phyloP scores from a whole-genome alignment of 2,888 invertebrate genomes.

The Fissipunctia ypsillon region DNA sequence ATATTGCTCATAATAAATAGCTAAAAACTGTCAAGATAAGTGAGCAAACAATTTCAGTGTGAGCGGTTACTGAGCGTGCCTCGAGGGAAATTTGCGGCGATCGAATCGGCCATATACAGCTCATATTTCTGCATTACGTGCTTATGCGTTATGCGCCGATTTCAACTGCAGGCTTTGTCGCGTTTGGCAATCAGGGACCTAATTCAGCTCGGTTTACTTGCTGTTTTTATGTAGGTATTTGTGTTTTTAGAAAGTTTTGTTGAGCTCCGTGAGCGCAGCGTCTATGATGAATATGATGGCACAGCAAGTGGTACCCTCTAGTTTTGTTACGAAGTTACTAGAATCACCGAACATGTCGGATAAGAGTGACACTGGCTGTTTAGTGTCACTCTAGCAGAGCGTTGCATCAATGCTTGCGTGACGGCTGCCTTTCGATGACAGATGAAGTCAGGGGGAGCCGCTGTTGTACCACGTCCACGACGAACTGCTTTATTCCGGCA shows the following conservation, averaged over 20 bases:
- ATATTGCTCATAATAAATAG: background rate
- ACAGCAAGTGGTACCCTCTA: no score
- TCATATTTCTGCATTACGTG: slow-evolving; percentile 74
- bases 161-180: slow-evolving; percentile 40
- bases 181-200: slow-evolving; percentile 15
- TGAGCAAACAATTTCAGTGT: slow-evolving; percentile 66
- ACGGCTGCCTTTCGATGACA: no score
- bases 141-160: slow-evolving; percentile 29
- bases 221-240: slow-evolving; percentile 6
- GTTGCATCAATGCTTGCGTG: no score
- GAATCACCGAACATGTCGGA: no score
- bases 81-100: slow-evolving; percentile 76
- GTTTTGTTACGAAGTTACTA: no score
- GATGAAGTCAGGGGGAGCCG: no score
- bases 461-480: no score
- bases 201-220: slow-evolving; percentile 4
- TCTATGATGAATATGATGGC: background rate
- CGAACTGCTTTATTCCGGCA: no score
- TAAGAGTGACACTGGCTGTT: no score
- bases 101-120: slow-evolving; percentile 68
- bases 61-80: slow-evolving; percentile 57
- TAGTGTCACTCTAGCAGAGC: no score
- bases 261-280: background rate
- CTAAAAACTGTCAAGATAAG: slow-evolving; percentile 45
- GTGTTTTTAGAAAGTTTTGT: background rate